Evolutionary conservation across 2,888 invertebrate species (phyloP).

Genomic region (Drosophila imparisetae): DNA sequence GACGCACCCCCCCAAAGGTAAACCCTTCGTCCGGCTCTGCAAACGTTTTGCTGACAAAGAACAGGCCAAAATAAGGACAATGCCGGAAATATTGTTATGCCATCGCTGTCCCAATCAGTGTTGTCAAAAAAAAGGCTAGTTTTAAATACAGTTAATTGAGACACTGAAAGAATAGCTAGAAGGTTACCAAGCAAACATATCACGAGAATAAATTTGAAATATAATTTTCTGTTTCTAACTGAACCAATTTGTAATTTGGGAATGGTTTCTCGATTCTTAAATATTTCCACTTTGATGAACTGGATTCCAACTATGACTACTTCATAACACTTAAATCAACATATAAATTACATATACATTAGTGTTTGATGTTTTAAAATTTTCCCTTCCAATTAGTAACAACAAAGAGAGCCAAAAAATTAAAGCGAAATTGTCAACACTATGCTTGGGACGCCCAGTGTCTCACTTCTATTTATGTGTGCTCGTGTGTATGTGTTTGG

Average conservation of each 20-base stretch:
- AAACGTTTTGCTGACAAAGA: conserved; percentile 69
- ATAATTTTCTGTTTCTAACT: not conserved
- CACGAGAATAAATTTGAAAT: not conserved
- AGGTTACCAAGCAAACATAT: not conserved
- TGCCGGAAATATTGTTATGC: conserved; percentile 23
- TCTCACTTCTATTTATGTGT: conserved; percentile 1
- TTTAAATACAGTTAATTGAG: not conserved
- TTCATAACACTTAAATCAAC: not conserved
- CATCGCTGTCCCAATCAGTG: conserved; percentile 10
- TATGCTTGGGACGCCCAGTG: not conserved
- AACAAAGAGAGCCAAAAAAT: not conserved
- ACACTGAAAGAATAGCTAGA: not conserved
- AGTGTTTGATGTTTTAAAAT: not conserved
- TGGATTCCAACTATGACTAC: not conserved
- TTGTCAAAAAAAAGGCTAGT: not conserved
- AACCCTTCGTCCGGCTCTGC: not conserved
- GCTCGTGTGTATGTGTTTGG: conserved; percentile 7
- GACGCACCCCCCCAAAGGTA: conserved; percentile 1
- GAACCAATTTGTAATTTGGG: not conserved
- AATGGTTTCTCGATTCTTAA: not conserved
- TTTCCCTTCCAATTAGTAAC: not conserved
- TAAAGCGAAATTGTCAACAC: conserved; percentile 3
- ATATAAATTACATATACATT: not conserved
- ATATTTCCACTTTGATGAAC: not conserved
- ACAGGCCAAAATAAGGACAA: conserved; percentile 40